Evolutionary conservation across 2,888 invertebrate genomes (phyloP).

Genomic region (Epistrophe grossulariae): DNA sequence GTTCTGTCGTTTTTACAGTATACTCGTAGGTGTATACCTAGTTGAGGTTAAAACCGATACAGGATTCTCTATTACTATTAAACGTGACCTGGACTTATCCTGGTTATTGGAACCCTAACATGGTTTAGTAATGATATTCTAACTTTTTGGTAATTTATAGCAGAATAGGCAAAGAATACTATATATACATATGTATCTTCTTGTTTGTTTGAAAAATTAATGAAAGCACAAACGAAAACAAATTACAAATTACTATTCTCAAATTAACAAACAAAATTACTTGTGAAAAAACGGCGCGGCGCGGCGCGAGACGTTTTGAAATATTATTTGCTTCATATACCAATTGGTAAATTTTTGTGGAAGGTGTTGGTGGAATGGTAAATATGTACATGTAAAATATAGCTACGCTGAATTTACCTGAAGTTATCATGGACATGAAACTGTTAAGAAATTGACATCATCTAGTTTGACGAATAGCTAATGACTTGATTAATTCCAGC

Average conservation of each 20-base stretch:
- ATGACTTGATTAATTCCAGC: neutral
- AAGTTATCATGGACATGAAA: neutral
- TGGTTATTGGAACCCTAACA: neutral
- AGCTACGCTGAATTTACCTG: neutral
- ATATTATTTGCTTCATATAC: neutral
- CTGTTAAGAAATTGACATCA: too few relatives aligned
- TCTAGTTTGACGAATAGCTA: too few relatives aligned
- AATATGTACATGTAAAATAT: neutral
- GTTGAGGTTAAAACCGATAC: slow-evolving; percentile 4
- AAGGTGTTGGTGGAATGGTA: too few relatives aligned
- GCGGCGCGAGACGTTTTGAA: neutral
- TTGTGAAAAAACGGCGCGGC: neutral
- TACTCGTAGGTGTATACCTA: neutral
- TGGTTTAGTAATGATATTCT: slow-evolving; percentile 35
- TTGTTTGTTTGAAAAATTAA: neutral
- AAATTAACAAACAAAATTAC: neutral
- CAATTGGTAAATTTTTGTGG: neutral
- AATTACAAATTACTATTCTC: neutral
- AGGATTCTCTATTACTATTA: slow-evolving; percentile 20
- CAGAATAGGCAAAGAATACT: neutral
- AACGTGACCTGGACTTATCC: slow-evolving; percentile 30
- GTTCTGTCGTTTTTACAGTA: neutral
- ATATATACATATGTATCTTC: neutral
- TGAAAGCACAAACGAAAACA: neutral
- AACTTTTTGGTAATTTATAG: slow-evolving; percentile 39